Conservation (phyloP, 2,797 vertebrate species). For the Bufotes viridis region DNA sequence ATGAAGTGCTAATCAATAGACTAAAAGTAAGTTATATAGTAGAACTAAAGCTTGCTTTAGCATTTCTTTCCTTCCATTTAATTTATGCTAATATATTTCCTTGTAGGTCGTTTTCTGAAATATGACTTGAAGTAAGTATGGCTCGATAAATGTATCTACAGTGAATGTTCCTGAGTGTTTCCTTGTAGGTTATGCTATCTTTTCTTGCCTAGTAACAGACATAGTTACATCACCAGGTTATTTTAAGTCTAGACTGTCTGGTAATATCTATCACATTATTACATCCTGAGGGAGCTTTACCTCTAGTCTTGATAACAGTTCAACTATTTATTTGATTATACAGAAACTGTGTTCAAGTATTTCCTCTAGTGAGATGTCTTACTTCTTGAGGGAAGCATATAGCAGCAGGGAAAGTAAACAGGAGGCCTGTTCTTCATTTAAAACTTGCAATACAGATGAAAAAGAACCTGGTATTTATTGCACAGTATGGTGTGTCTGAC, state of each 20-base stretch:
- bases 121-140: background rate
- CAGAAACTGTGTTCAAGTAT: slow-evolving; percentile 19
- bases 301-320: slow-evolving; percentile 16
- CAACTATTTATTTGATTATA: slow-evolving; percentile 24
- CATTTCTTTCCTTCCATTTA: background rate
- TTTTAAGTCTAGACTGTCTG: slow-evolving; percentile 48
- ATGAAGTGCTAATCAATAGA: too few relatives aligned
- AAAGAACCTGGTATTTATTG: too few relatives aligned
- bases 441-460: background rate
- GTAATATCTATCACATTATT: slow-evolving; percentile 35
- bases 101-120: background rate
- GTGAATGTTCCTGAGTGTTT: background rate
- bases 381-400: background rate
- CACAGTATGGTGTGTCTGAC: too few relatives aligned
- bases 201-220: slow-evolving; percentile 37
- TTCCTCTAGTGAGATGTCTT: background rate
- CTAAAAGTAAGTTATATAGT: too few relatives aligned
- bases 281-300: slow-evolving; percentile 37
- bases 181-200: background rate
- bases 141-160: background rate
- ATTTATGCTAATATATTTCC: background rate
- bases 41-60: background rate
- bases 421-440: background rate
- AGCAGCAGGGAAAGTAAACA: background rate
- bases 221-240: slow-evolving; percentile 34